These are phyloP conservation scores for Colinus virginianus DNA, from an alignment of 2,113 vertebrate species.

Conservation along the genomic window DNA sequence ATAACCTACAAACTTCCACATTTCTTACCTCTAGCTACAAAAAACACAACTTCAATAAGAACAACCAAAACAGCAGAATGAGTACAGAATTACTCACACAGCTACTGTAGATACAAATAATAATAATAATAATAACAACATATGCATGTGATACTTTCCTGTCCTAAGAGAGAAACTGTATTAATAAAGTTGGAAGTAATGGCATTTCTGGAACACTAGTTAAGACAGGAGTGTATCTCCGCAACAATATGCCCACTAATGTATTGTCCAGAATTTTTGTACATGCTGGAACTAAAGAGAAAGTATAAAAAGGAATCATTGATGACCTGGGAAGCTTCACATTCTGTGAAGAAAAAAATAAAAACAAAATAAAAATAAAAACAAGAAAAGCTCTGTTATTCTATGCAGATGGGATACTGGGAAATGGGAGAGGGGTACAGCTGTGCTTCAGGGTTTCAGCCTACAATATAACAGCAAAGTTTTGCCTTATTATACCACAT, in stretches of 20 bases:
- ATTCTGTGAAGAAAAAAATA: neutral
- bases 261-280: neutral
- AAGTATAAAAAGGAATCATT: neutral
- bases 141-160: neutral
- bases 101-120: neutral
- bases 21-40: neutral
- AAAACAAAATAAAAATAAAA: neutral
- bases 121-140: neutral
- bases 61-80: neutral
- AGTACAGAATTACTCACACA: neutral
- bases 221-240: neutral
- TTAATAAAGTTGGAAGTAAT: neutral
- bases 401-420: neutral
- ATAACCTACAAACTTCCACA: neutral
- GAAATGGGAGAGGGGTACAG: neutral
- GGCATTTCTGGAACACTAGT: neutral
- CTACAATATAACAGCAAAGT: neutral
- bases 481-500: neutral
- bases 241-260: neutral
- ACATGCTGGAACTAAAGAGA: neutral
- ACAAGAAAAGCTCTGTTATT: neutral
- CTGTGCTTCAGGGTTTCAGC: neutral
- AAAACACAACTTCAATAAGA: neutral
- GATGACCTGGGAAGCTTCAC: slow-evolving; percentile 24
- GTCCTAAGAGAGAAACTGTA: neutral